Evolutionary conservation across 2,888 invertebrate genomes (phyloP), one percentile per base, ranked within the genome.

Genomic region (Melanostoma mellinum): DNA sequence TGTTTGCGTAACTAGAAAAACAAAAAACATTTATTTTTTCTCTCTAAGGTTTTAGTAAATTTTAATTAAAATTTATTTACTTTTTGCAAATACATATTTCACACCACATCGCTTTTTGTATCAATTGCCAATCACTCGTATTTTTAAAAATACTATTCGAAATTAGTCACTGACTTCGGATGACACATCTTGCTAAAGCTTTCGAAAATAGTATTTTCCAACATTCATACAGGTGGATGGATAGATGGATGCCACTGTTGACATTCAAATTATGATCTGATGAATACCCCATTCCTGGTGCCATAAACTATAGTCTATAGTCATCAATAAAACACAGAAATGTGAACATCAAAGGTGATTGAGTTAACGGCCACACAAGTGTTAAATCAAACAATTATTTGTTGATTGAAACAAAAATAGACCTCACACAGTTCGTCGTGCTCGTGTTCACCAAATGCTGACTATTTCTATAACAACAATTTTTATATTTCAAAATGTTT

Each of bases 161-260:
- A 50, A 75, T 84, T 79, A 79, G 79, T 79, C 84, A 79, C 40
- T 79, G 65, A 9, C 69, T 35, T 33, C 30, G 38, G 65, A 78
- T 69, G 74, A 68, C 69, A 72, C 50, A 42, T 77, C 67, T 77
- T 77, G 77, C 32, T 67, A 71, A 79, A 69, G 33, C 67, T 55
- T 79, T 84, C 79, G 74, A 79, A 84, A 84, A 84, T 84, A 84
- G 71, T 71, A 61, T 84, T 20, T 84, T 84, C 71, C 67, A 78
- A 84, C 74, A 84, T 75, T 44, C 53, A 4, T 33, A 50, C 52
- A 61, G 58, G 78, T 71, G 67, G 69, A 74, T 60, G 8, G 20
- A 20, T 20, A 20, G 20, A 20, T 20, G 20, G 20, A 53, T 33
- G 9, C 20, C 38, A 50, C 6, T 50, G 69, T 5, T 79, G 74